Conservation (phyloP, 2,113 vertebrate genomes). For the Cacatua alba region DNA sequence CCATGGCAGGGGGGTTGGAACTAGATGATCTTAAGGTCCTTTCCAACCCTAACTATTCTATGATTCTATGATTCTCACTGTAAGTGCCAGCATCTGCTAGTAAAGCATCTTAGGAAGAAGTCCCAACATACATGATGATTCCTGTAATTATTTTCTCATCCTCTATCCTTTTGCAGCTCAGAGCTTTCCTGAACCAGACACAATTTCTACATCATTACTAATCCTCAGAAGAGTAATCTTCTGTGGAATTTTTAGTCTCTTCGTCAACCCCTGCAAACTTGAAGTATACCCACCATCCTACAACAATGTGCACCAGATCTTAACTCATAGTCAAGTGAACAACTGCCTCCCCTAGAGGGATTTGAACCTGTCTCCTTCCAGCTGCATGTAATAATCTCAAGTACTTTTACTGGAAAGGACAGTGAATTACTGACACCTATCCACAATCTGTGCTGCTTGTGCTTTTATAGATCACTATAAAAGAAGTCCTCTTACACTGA, state of each 20-base stretch:
- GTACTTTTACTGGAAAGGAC: background rate
- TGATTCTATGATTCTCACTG: background rate
- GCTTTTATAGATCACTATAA: background rate
- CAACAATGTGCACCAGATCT: background rate
- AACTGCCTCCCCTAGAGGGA: background rate
- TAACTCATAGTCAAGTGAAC: background rate
- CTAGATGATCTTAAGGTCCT: no score
- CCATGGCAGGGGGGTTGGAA: no score
- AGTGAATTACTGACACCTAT: background rate
- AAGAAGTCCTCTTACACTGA: background rate
- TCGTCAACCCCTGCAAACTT: background rate
- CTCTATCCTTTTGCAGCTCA: background rate
- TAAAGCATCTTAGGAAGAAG: background rate
- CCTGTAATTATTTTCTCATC: background rate
- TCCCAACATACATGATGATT: background rate
- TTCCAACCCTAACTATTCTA: no score
- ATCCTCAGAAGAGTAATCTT: background rate
- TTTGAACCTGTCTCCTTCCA: background rate
- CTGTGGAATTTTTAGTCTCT: background rate
- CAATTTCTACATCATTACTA: background rate
- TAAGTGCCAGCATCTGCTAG: background rate
- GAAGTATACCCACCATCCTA: background rate
- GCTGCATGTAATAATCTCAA: background rate
- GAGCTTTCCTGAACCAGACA: background rate
- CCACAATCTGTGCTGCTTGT: background rate